Percentiles rank a stretch among this genome's conserved stretches.
These are phyloP conservation scores for Bufotes viridis DNA, from an alignment of 2,797 vertebrate species.

Conservation along the genomic window DNA sequence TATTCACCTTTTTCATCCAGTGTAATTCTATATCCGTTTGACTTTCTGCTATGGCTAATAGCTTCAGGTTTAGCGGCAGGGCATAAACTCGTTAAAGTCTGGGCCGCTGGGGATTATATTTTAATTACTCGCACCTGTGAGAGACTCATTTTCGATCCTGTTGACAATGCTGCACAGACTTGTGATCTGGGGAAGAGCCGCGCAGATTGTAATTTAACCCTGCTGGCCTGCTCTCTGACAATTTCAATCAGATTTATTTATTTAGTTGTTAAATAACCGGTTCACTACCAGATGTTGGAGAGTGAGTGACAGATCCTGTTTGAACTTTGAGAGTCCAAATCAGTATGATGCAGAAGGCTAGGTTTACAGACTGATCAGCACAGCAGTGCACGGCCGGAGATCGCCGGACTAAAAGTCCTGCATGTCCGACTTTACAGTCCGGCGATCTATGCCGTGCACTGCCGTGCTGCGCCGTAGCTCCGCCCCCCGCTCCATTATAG, in stretches of 20 bases:
- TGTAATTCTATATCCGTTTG: constrained; percentile 21
- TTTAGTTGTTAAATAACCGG: constrained; percentile 4
- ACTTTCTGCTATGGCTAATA: constrained; percentile 48
- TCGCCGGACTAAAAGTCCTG: too few species aligned
- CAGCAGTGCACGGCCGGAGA: too few species aligned
- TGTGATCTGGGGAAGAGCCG: constrained; percentile 11
- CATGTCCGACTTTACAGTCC: too few species aligned
- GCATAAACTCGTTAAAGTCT: constrained; percentile 51
- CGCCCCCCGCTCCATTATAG: too few species aligned
- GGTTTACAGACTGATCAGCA: background rate
- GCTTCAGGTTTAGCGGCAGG: constrained; percentile 32
- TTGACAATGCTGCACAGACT: constrained; percentile 29
- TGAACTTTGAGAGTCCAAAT: background rate
- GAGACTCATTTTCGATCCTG: constrained; percentile 60
- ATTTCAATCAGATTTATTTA: constrained; percentile 11
- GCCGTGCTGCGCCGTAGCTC: too few species aligned
- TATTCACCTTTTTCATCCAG: background rate
- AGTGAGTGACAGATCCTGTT: background rate
- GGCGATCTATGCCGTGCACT: too few species aligned
- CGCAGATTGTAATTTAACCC: constrained; percentile 38
- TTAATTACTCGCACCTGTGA: constrained; percentile 60
- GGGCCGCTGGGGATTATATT: constrained; percentile 50
- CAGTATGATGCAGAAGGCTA: background rate
- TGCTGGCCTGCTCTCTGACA: background rate
- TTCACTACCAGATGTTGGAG: background rate